Base-by-base conservation (phyloP, 2,113 vertebrate genomes). In the Gobius niger region DNA sequence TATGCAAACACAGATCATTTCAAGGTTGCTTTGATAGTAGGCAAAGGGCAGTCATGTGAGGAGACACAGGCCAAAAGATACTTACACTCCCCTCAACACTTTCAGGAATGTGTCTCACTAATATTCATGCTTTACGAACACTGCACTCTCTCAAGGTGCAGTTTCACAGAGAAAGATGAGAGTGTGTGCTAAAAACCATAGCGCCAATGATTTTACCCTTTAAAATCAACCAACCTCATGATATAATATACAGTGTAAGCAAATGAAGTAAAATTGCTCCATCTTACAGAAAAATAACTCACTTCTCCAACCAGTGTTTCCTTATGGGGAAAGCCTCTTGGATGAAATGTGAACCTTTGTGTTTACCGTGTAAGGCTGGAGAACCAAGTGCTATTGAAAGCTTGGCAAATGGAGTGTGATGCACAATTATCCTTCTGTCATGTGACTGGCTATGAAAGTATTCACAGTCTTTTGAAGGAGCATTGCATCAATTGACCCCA, bases 121-220 rank as follows among this genome's bases (percentile, higher is more conserved):
- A 91, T 90, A 92, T 91, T 89, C 78, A 88, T 81, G 56, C 56
- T 40, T 54, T n/a, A 53, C 65, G 73, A 24, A 66, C 56, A 41
- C 69, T 46, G 9, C 18, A 53, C 49, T 63, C 67, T 71, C 16
- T 54, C 51, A 87, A 44, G 49, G 59, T 68, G 40, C 63, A 75
- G 66, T 76, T 75, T 61, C 86, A 12, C 79, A 82, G 84, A 16
- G 78, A 89, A 84, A 83, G 77, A 72, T 47, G 0, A 68, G 63
- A 69, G 56, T 24, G 15, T 62, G 53, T 63, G 41, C 65, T 63
- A 63, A 50, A 57, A 83, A 65, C 74, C 84, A 86, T 81, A 75
- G 73, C 53, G 68, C 56, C 59, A 81, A 83, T 57, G 19, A 5
- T 54, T 24, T 54, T 54, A 49, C 16, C 51, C 18, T 5, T 14